Evolutionary conservation across 2,888 invertebrate genomes (phyloP).

Genomic region (Drosophila falleni): DNA sequence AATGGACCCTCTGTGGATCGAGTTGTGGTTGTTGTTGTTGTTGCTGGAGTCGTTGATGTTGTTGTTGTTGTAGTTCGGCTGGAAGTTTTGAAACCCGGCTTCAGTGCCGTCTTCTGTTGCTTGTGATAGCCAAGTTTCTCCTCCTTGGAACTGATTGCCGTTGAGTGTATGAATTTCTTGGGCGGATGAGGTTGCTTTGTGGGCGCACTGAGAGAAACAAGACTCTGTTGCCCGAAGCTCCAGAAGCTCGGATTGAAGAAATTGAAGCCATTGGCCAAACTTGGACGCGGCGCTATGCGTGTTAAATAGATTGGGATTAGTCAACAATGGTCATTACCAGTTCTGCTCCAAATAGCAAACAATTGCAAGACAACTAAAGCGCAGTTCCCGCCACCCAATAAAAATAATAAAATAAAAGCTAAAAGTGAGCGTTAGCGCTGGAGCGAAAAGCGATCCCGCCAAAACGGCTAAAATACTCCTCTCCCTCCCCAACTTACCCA

Average conservation of each 20-base stretch:
- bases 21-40: slow-evolving; percentile 16
- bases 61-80: slow-evolving; percentile 41
- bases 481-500: background rate
- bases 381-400: slow-evolving; percentile 68
- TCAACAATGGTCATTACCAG: slow-evolving; percentile 64
- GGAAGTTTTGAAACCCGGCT: slow-evolving; percentile 27
- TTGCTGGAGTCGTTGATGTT: slow-evolving; percentile 38
- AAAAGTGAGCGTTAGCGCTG: slow-evolving; percentile 45
- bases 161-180: slow-evolving; percentile 57
- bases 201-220: slow-evolving; percentile 57
- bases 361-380: slow-evolving; percentile 72
- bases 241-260: slow-evolving; percentile 77
- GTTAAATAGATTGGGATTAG: slow-evolving; percentile 37
- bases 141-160: slow-evolving; percentile 51
- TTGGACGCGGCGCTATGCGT: slow-evolving; percentile 67
- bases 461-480: slow-evolving; percentile 3
- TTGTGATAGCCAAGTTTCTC: slow-evolving; percentile 58
- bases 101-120: slow-evolving; percentile 48
- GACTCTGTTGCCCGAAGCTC: slow-evolving; percentile 74
- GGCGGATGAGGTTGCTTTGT: slow-evolving; percentile 66
- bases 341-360: slow-evolving; percentile 77
- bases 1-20: slow-evolving; percentile 76
- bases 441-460: slow-evolving; percentile 39
- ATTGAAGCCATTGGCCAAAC: slow-evolving; percentile 74
- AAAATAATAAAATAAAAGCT: slow-evolving; percentile 47